Conservation (phyloP, 2,888 invertebrate genomes). For the Andrena praecox region DNA sequence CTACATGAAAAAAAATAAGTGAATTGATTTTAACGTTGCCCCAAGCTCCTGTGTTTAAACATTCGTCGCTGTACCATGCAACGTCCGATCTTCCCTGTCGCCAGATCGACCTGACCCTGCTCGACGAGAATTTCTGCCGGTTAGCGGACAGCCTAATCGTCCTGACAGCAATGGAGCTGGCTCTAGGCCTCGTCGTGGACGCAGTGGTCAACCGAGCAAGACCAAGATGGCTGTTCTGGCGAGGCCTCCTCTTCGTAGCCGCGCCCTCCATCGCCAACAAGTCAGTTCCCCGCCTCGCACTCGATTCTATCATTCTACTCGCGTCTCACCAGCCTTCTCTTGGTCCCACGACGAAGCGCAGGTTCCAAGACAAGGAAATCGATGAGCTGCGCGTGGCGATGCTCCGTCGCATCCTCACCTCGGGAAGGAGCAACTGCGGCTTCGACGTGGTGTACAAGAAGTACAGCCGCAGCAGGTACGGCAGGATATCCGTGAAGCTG, state of each 20-base stretch:
- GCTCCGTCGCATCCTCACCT: constrained; percentile 54
- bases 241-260: constrained; percentile 20
- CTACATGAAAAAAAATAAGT: too few species aligned
- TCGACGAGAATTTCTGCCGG: constrained; percentile 68
- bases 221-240: constrained; percentile 65
- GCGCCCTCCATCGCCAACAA: not conserved
- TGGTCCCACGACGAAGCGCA: constrained; percentile 26
- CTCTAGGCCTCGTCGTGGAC: constrained; percentile 63
- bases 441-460: constrained; percentile 73
- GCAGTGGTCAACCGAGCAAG: not conserved
- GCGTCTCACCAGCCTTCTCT: not conserved
- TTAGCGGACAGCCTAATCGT: constrained; percentile 65
- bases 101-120: constrained; percentile 76
- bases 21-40: too few species aligned
- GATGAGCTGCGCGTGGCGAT: constrained; percentile 52
- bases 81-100: not conserved
- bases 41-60: too few species aligned
- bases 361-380: constrained; percentile 62
- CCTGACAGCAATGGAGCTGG: constrained; percentile 64
- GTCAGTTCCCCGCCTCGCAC: constrained; percentile 5
- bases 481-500: constrained; percentile 64
- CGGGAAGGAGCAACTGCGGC: constrained; percentile 31
- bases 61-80: too few species aligned
- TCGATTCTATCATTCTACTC: not conserved
- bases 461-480: constrained; percentile 69